Conservation (phyloP, 2,797 vertebrate genomes). For the Sebastes minor region DNA sequence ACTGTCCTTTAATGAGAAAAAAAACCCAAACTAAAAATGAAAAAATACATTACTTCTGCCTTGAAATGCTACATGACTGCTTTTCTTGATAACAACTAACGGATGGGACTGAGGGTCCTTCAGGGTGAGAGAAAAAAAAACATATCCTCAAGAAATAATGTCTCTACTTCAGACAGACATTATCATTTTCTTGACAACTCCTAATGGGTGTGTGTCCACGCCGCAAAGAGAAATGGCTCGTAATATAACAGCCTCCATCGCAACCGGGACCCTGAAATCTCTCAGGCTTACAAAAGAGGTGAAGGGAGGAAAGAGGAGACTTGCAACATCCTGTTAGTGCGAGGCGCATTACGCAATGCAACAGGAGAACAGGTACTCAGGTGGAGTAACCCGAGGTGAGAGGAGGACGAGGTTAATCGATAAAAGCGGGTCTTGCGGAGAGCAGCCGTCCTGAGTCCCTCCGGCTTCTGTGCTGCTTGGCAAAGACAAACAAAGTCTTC, state of each 20-base stretch:
- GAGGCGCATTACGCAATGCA: conserved; percentile 27
- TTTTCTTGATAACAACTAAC: conserved; percentile 13
- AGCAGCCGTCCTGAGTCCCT: conserved; percentile 20
- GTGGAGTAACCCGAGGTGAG: conserved; percentile 50
- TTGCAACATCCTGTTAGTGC: conserved; percentile 28
- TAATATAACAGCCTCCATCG: conserved; percentile 10
- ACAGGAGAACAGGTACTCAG: conserved; percentile 37
- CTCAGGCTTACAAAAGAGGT: conserved; percentile 11
- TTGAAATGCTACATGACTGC: not conserved
- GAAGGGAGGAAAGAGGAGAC: conserved; percentile 23
- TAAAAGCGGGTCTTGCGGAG: conserved; percentile 26
- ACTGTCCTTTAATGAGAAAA: not conserved
- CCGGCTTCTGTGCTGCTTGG: conserved; percentile 37
- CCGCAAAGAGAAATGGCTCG: not conserved
- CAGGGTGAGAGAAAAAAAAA: conserved; percentile 1
- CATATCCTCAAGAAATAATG: not conserved
- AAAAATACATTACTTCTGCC: not conserved
- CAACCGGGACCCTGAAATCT: not conserved
- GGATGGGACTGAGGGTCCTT: conserved; percentile 2
- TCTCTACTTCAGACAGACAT: conserved; percentile 13
- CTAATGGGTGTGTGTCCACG: not conserved
- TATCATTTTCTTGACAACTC: conserved; percentile 13
- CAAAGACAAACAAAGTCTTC: conserved; percentile 54
- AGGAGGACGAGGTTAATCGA: conserved; percentile 35
- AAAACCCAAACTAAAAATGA: not conserved